Conservation (phyloP, 2,888 invertebrate genomes). For the Lobophora halterata region DNA sequence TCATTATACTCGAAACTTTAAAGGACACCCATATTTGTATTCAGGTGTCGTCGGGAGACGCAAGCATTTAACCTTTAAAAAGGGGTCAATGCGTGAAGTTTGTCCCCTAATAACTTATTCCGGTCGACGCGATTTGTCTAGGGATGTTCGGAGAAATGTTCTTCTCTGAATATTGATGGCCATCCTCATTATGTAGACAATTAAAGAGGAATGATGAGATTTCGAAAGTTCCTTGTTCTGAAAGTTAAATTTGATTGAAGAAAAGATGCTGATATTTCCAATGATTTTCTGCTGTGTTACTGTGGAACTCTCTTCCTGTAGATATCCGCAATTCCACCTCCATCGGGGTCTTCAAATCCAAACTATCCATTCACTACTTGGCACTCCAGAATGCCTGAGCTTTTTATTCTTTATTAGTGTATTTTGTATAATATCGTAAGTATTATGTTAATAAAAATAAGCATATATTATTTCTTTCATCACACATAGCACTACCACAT, state of each 20-base stretch:
- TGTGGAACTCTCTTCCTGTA: too few relatives aligned
- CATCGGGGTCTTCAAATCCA: too few relatives aligned
- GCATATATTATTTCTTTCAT: too few relatives aligned
- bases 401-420: too few relatives aligned
- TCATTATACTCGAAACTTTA: conserved; percentile 36
- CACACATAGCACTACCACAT: too few relatives aligned
- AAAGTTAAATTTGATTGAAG: conserved; percentile 13
- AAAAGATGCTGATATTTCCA: neutral
- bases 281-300: too few relatives aligned
- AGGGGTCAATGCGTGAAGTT: conserved; percentile 77
- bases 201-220: conserved; percentile 47
- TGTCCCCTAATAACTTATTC: conserved; percentile 76
- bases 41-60: conserved; percentile 60
- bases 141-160: conserved; percentile 63
- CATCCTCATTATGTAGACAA: conserved; percentile 53
- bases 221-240: conserved; percentile 29
- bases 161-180: conserved; percentile 68
- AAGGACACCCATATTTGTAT: conserved; percentile 59
- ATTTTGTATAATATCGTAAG: too few relatives aligned
- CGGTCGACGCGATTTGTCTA: conserved; percentile 57
- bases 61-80: conserved; percentile 77
- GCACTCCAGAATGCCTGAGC: too few relatives aligned
- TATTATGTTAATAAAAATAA: too few relatives aligned
- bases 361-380: too few relatives aligned
- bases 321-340: too few relatives aligned